Evolutionary conservation across 2,888 invertebrate genomes (phyloP), one percentile per base, ranked within the genome.

Genomic region (Ryuthela nishihirai): DNA sequence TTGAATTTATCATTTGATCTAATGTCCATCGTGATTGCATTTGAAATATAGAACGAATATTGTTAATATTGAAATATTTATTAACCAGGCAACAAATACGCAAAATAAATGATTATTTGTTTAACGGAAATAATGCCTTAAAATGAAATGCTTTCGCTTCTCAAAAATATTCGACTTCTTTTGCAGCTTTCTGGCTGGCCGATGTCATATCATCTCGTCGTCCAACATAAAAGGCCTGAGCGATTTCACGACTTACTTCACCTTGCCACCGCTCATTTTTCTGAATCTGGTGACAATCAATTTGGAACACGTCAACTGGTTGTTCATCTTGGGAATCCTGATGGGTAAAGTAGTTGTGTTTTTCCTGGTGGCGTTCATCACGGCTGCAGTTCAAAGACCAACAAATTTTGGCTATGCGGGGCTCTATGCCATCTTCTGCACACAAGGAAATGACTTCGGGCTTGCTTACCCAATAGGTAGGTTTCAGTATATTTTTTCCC

Each of bases 371-470:
- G 81, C 88, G 44, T 72, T 85, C 39, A 80, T 93, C 24, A 87
- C 88, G 1, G 70, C 92, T 58, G 73, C 93, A 35, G 83, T 91
- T 35, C 73, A 74, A 45, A 72, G 86, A 71, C 90, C 91, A 3
- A 72, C 85, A 17, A 86, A 91, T 74, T 81, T 86, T 65, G 89
- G 89, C 3, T 82, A 86, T 69, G 89, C 91, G 39, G 94, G 92
- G 12, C 80, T 95, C 56, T 88, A 90, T 79, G 89, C 89, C 17
- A 94, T 95, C 70, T 95, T 95, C 75, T 88, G 89, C 69, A 94
- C 95, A 0, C 94, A 95, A 73, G 93, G 93, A 72, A 95, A 95
- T 79, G 95, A 97, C 75, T 95, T 95, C 77, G 95, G 95, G 15
- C 83, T 97, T 67, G 95, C 95, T 61, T 93, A 87, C 77, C 95